Conservation (phyloP, 2,888 invertebrate species). For the Melieria omissa region DNA sequence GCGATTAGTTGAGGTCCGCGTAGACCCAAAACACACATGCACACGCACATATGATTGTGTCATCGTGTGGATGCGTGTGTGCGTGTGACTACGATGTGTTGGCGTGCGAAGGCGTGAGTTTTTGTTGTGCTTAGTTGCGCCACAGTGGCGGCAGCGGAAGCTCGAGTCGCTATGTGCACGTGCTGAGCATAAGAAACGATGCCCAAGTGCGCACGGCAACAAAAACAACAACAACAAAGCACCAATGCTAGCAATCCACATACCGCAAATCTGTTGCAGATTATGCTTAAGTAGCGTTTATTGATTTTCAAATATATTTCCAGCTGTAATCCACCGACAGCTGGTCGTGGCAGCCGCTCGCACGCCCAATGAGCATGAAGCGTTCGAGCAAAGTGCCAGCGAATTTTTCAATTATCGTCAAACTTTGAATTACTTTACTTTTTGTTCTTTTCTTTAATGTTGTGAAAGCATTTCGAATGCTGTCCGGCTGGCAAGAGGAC, state of each 20-base stretch:
- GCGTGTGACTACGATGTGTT: background rate
- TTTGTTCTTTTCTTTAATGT: too few relatives aligned
- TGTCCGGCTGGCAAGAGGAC: too few relatives aligned
- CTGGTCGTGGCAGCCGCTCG: too few relatives aligned
- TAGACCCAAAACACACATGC: background rate
- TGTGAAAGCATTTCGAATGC: too few relatives aligned
- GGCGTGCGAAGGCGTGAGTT: constrained; percentile 3
- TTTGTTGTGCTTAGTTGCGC: constrained; percentile 1
- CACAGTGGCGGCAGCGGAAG: constrained; percentile 7
- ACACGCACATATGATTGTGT: background rate
- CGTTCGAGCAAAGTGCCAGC: too few relatives aligned
- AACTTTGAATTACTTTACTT: too few relatives aligned
- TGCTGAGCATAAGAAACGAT: constrained; percentile 11
- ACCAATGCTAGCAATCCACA: constrained; percentile 31
- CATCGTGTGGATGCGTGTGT: background rate
- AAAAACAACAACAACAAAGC: too few relatives aligned
- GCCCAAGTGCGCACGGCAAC: too few relatives aligned
- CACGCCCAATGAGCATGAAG: too few relatives aligned
- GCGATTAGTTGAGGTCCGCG: background rate
- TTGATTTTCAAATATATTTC: constrained; percentile 45
- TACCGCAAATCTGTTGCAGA: constrained; percentile 46
- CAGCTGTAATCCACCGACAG: background rate
- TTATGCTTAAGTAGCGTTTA: constrained; percentile 49
- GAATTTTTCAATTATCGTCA: too few relatives aligned
- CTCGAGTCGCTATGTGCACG: constrained; percentile 18